Evolutionary conservation across 2,888 invertebrate genomes (phyloP).

Genomic region (Mesorhabditis belari): DNA sequence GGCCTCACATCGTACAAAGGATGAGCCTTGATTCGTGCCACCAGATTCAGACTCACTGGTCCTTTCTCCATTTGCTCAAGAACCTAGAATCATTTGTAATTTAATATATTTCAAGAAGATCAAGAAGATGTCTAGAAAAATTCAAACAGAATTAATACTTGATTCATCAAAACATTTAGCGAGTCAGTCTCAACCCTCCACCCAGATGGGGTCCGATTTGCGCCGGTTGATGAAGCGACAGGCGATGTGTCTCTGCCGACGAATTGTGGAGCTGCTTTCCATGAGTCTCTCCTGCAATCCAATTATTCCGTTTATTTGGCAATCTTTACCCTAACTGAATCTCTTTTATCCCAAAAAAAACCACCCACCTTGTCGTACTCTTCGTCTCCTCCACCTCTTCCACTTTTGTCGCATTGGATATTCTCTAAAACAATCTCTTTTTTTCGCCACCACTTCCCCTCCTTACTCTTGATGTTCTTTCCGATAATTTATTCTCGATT

Average conservation of each 20-base stretch:
- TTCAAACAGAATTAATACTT: slow-evolving; percentile 20
- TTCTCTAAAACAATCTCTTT: too few species aligned
- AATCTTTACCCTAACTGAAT: too few species aligned
- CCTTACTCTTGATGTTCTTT: slow-evolving; percentile 7
- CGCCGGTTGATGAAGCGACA: slow-evolving; percentile 6
- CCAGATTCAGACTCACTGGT: slow-evolving; percentile 47
- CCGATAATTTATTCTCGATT: slow-evolving; percentile 39
- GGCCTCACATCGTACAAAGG: slow-evolving; percentile 48
- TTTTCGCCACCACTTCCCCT: slow-evolving; percentile 4
- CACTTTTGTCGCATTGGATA: too few species aligned
- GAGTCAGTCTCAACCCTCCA: slow-evolving; percentile 48
- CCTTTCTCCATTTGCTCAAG: slow-evolving; percentile 52
- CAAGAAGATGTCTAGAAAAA: neutral
- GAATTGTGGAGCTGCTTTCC: neutral
- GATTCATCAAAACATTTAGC: slow-evolving; percentile 51
- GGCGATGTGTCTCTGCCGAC: neutral
- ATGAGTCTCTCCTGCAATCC: too few species aligned
- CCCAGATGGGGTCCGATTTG: slow-evolving; percentile 15
- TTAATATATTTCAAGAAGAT: neutral
- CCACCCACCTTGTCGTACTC: too few species aligned
- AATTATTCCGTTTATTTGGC: too few species aligned
- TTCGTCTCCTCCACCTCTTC: too few species aligned
- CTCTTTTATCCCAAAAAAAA: too few species aligned
- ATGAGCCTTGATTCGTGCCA: slow-evolving; percentile 48
- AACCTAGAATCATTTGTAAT: slow-evolving; percentile 15